These are phyloP conservation scores for Agapornis canus DNA, from an alignment of 2,797 vertebrate species.

Conservation along the genomic window DNA sequence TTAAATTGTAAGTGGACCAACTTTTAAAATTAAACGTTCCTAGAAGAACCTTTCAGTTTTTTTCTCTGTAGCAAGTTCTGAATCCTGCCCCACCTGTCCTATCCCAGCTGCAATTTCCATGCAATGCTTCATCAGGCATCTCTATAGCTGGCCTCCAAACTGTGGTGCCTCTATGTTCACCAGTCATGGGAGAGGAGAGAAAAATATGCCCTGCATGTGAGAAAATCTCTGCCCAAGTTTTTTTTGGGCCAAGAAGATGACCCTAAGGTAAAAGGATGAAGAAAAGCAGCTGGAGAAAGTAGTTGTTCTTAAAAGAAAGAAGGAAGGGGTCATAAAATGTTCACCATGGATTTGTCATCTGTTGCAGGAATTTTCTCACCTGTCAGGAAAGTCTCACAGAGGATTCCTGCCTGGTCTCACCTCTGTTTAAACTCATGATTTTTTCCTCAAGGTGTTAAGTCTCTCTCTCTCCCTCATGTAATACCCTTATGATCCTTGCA, in stretches of 20 bases:
- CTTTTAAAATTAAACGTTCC: background rate
- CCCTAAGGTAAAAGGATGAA: background rate
- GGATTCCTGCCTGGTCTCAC: background rate
- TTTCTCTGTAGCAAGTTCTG: background rate
- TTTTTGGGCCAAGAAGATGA: background rate
- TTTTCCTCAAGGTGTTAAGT: background rate
- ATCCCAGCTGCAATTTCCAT: background rate
- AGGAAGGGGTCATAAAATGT: background rate
- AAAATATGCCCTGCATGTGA: background rate
- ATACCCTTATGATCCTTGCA: background rate
- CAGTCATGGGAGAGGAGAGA: background rate
- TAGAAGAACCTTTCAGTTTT: background rate
- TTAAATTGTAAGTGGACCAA: background rate
- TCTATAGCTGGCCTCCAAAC: background rate
- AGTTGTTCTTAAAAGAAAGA: background rate
- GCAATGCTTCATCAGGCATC: background rate
- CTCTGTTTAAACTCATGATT: background rate
- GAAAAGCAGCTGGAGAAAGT: background rate
- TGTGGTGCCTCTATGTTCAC: rapidly evolving
- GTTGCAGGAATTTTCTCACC: slow-evolving; percentile 1
- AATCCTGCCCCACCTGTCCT: background rate
- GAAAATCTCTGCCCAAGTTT: background rate
- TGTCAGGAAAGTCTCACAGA: background rate
- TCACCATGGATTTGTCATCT: background rate
- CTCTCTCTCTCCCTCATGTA: background rate